Evolutionary conservation across 2,113 vertebrate genomes (phyloP).

Genomic region (Hypomesus transpacificus): DNA sequence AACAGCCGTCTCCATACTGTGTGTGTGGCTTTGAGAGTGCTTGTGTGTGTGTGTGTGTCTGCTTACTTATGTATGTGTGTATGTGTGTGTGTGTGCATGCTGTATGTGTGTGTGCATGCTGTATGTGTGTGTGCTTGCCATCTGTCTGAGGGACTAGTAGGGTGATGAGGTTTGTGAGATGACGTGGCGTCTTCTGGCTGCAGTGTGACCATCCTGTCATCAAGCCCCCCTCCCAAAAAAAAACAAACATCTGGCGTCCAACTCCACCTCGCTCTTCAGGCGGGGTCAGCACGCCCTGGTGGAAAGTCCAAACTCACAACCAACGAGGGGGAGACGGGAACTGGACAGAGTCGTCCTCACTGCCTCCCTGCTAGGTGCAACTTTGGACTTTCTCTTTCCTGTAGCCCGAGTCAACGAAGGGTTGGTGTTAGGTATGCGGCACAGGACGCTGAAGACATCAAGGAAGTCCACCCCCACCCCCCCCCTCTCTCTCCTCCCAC

Average conservation of each 20-base stretch:
- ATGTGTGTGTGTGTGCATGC: no score
- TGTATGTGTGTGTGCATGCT: no score
- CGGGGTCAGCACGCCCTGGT: constrained; percentile 21
- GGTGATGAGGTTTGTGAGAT: constrained; percentile 33
- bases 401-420: not conserved
- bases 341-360: not conserved
- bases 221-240: constrained; percentile 32
- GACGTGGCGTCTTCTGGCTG: constrained; percentile 55
- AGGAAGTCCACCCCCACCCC: constrained; percentile 45
- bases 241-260: constrained; percentile 58
- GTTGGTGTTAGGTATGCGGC: not conserved
- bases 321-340: not conserved
- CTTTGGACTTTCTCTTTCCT: constrained; percentile 39
- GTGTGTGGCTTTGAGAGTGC: not conserved
- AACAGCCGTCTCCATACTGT: not conserved
- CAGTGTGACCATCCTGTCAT: constrained; percentile 34
- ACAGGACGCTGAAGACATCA: not conserved
- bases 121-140: constrained; percentile 10
- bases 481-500: constrained; percentile 1
- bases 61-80: no score
- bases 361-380: constrained; percentile 11
- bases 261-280: constrained; percentile 52
- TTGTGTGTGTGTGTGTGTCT: no score
- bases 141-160: constrained; percentile 35
- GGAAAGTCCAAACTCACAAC: constrained; percentile 43